phyloP scores from a whole-genome alignment of 1,140 invertebrate genomes.

The Belonocnema kinseyi region DNA sequence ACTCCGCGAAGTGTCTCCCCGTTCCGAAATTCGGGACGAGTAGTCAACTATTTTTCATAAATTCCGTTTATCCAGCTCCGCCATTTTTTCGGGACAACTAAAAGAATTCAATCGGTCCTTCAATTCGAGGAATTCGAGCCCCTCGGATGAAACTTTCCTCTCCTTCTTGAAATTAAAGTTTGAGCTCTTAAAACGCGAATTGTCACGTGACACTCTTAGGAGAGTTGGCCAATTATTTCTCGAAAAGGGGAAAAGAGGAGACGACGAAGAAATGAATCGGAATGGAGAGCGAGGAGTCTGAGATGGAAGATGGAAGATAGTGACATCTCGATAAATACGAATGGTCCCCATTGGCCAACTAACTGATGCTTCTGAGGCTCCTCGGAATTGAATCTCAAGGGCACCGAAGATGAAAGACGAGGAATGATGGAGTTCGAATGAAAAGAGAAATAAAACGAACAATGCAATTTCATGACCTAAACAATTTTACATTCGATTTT shows the following conservation, averaged over 20 bases:
- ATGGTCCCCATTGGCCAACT: constrained; percentile 56
- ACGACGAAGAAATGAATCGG: constrained; percentile 6
- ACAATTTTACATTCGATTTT: constrained; percentile 47
- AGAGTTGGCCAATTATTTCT: constrained; percentile 12
- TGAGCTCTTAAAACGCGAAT: neutral
- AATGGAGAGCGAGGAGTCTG: neutral
- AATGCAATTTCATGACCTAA: constrained; percentile 40
- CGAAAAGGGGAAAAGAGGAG: neutral
- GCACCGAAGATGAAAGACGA: constrained; percentile 50
- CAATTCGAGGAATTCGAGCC: too few relatives aligned
- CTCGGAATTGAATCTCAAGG: constrained; percentile 63
- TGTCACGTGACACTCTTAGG: neutral
- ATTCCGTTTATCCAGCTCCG: too few relatives aligned
- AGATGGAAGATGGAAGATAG: constrained; percentile 40
- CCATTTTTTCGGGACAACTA: too few relatives aligned
- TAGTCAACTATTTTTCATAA: too few relatives aligned
- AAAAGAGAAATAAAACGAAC: constrained; percentile 38
- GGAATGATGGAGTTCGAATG: constrained; percentile 28
- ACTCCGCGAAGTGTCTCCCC: too few relatives aligned
- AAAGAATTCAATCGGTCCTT: too few relatives aligned
- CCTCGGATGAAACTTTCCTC: too few relatives aligned
- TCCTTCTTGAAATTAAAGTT: neutral
- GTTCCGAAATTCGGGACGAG: too few relatives aligned
- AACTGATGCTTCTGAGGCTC: constrained; percentile 48
- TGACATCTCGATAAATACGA: constrained; percentile 58